phyloP scores from a whole-genome alignment of 37 sponge, comb jelly and placozoan species.

The Beroe ovata region DNA sequence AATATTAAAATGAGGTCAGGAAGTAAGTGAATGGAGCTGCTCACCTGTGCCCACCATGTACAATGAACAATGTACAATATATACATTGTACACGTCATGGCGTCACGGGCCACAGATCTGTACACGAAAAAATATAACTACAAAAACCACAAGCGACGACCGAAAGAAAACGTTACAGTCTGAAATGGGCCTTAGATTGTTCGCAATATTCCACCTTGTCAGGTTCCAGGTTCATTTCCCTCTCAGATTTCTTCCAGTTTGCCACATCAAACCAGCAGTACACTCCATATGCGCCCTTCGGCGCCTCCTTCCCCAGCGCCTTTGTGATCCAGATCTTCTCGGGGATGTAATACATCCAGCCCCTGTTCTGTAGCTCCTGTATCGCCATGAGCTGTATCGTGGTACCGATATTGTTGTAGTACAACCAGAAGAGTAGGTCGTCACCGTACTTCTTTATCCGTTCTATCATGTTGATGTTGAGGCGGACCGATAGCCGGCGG shows the following conservation, averaged over 20 bases:
- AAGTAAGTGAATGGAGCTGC: no score
- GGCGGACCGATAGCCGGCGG: slow-evolving; percentile 3
- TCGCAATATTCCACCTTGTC: slow-evolving; percentile 89
- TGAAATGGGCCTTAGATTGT: slow-evolving; percentile 37
- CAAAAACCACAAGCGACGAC: slow-evolving; percentile 54
- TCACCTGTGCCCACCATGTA: neutral
- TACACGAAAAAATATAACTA: slow-evolving; percentile 49
- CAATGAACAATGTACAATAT: neutral
- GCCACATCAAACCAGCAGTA: slow-evolving; percentile 92
- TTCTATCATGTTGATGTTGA: slow-evolving; percentile 55
- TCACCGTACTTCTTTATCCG: slow-evolving; percentile 83
- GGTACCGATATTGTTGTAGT: slow-evolving; percentile 94
- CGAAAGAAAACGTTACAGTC: slow-evolving; percentile 41
- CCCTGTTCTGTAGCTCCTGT: slow-evolving; percentile 85
- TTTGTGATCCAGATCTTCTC: slow-evolving; percentile 93
- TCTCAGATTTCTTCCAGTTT: slow-evolving; percentile 85
- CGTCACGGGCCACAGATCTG: slow-evolving; percentile 15
- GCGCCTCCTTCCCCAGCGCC: slow-evolving; percentile 88
- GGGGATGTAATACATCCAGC: slow-evolving; percentile 97
- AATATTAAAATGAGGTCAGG: neutral
- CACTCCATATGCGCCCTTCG: slow-evolving; percentile 82
- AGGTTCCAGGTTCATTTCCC: slow-evolving; percentile 89
- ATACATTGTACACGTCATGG: neutral
- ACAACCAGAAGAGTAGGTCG: slow-evolving; percentile 90
- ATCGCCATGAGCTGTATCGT: slow-evolving; percentile 86